Evolutionary conservation across 2,113 vertebrate species (phyloP), one percentile per base, ranked within the genome.

Genomic region (Burhinus bistriatus): DNA sequence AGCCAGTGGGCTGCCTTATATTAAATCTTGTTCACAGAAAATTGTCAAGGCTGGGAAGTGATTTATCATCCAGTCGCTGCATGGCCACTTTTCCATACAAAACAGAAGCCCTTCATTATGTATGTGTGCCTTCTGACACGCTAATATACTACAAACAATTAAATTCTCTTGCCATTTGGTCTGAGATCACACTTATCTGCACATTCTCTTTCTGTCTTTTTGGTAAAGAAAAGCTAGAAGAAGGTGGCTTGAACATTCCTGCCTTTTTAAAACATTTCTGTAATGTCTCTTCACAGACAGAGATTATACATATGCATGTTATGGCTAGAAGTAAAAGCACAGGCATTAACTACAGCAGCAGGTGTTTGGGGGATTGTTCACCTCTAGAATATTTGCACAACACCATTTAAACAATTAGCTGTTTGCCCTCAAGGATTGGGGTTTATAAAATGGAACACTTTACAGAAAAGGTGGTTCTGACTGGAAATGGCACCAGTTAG

Each of bases 321-420:
- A 90, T 71, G 95, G 91, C 95, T 96, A 47, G 87, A 97, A 94
- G 32, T 89, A 80, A 93, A 94, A 49, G 91, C 65, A 85, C 70
- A 95, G n/a, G 52, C 87, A 82, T 68, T 93, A 95, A 93, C 55
- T 93, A 69, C 40, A 57, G 52, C 70, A 75, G 82, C 94, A 96
- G 91, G 94, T 96, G 94, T 88, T 79, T 70, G 38, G 77, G 65
- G 47, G 36, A 79, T 82, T 75, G 75, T 89, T 97, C 85, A 80
- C 44, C 47, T 77, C 83, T 40, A 64, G 54, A 88, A 55, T 95
- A 73, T 90, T 83, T 89, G 40, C 70, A 81, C 34, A 90, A 30
- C 68, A 73, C 38, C 71, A 78, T 80, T 97, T 81, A 81, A 95
- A 97, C 82, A 93, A 83, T 91, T 86, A 94, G 64, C 84, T 90